Percentiles rank a stretch among this genome's conserved stretches.
phyloP scores from a whole-genome alignment of 2,888 invertebrate genomes.

The Habroteleia sp. region DNA sequence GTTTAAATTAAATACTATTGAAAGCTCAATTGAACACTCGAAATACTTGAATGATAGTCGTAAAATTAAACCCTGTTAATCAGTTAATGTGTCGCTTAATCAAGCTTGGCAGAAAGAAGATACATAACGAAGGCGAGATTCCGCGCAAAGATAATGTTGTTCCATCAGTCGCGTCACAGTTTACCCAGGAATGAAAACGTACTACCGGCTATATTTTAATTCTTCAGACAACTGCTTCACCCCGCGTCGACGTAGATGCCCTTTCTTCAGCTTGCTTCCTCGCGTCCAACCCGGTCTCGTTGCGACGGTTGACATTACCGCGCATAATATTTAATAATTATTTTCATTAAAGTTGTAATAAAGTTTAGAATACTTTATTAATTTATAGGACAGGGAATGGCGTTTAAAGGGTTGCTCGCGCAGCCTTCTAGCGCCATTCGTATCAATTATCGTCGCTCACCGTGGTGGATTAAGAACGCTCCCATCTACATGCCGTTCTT shows the following conservation, averaged over 20 bases:
- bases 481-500: constrained; percentile 48
- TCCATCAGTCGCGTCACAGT: constrained; percentile 80
- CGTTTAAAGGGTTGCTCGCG: constrained; percentile 74
- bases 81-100: constrained; percentile 28
- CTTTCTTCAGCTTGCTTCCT: constrained; percentile 73
- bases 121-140: constrained; percentile 67
- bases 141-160: constrained; percentile 74
- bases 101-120: constrained; percentile 37
- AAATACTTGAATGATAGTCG: too few species aligned
- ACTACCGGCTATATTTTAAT: constrained; percentile 81
- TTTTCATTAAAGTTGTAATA: constrained; percentile 81
- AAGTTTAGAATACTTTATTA: constrained; percentile 81
- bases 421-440: constrained; percentile 73
- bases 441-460: constrained; percentile 77
- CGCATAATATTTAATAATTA: constrained; percentile 81
- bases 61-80: constrained; percentile 22
- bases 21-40: constrained; percentile 2
- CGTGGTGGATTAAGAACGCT: constrained; percentile 69
- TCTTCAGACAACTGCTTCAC: constrained; percentile 75
- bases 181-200: constrained; percentile 79
- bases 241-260: constrained; percentile 67
- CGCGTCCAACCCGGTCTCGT: constrained; percentile 54
- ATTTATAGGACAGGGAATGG: constrained; percentile 78
- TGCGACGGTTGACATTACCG: constrained; percentile 74
- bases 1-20: constrained; percentile 2